Conservation (phyloP, 2,888 invertebrate genomes). For the Nasonia oneida region DNA sequence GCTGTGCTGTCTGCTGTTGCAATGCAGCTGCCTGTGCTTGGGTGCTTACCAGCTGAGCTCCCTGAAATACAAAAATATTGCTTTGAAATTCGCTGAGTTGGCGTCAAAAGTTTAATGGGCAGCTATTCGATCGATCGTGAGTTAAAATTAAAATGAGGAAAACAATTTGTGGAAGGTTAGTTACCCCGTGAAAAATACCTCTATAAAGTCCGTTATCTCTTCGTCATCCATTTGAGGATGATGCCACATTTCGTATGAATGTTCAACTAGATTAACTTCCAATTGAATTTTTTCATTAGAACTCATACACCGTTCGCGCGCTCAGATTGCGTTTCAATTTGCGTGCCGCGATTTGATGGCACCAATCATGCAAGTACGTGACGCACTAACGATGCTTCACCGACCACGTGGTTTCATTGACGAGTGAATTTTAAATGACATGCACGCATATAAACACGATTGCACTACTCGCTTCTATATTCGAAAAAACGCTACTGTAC, state of each 20-base stretch:
- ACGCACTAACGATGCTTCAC: not conserved
- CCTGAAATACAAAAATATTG: constrained; percentile 65
- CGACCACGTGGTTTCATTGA: not conserved
- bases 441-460: no score
- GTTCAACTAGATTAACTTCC: not conserved
- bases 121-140: not conserved
- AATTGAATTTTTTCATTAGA: not conserved
- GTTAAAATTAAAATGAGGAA: not conserved
- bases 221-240: constrained; percentile 9
- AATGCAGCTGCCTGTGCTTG: constrained; percentile 71
- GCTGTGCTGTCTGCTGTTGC: constrained; percentile 74
- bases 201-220: not conserved
- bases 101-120: no score
- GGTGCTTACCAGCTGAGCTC: constrained; percentile 75
- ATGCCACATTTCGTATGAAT: constrained; percentile 30
- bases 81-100: not conserved
- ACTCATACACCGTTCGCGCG: not conserved
- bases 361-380: not conserved
- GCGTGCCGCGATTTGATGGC: not conserved
- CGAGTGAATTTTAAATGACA: not conserved
- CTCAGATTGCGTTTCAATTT: not conserved
- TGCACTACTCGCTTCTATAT: not conserved
- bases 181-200: not conserved
- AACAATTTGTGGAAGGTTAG: not conserved
- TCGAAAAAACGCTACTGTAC: not conserved